Evolutionary conservation across 2,888 invertebrate species (phyloP).

Genomic region (Eretmocerus hayati): DNA sequence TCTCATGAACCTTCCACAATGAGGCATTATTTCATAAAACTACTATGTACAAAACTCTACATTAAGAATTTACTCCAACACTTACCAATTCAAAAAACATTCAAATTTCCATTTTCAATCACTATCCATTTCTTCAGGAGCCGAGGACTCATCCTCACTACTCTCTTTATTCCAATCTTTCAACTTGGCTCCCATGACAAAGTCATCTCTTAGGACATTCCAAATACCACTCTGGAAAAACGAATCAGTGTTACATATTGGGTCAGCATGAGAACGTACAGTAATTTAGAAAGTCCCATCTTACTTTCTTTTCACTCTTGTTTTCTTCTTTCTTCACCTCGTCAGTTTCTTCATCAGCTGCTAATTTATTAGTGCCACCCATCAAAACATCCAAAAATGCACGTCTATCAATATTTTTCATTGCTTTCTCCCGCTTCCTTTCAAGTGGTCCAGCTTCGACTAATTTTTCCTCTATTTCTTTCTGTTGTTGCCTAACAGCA

Average conservation of each 20-base stretch:
- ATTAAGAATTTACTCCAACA: constrained; percentile 6
- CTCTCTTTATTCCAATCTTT: constrained; percentile 86
- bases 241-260: too few species aligned
- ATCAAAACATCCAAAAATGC: constrained; percentile 73
- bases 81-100: constrained; percentile 12
- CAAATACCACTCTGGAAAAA: constrained; percentile 39
- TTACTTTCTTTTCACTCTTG: constrained; percentile 32
- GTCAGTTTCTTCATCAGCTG: constrained; percentile 51
- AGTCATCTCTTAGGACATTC: constrained; percentile 67
- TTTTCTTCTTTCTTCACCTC: constrained; percentile 45
- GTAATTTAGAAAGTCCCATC: too few species aligned
- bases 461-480: constrained; percentile 63
- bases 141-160: constrained; percentile 43
- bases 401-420: constrained; percentile 70
- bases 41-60: constrained; percentile 10
- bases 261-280: too few species aligned
- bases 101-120: constrained; percentile 20
- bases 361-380: constrained; percentile 50
- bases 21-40: too few species aligned
- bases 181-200: constrained; percentile 80
- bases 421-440: constrained; percentile 66
- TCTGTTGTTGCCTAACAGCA: constrained; percentile 81
- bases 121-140: constrained; percentile 34
- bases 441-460: constrained; percentile 67
- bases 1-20: too few species aligned